Conservation (phyloP, 2,888 invertebrate genomes). For the Tridacna crocea region DNA sequence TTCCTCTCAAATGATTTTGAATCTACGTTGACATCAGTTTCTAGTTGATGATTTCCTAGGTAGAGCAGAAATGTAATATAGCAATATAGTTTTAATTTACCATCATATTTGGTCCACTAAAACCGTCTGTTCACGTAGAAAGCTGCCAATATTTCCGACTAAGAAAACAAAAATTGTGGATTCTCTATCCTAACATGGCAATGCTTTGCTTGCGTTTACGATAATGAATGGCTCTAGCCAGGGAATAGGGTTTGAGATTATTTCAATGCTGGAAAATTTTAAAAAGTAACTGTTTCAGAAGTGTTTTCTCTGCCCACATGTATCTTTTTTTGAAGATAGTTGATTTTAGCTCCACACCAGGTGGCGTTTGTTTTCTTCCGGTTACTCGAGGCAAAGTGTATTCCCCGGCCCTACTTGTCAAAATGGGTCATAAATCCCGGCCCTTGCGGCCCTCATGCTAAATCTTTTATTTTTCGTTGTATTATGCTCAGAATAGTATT, state of each 20-base stretch:
- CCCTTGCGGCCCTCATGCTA: no score
- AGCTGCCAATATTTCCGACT: not conserved
- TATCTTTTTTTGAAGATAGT: slow-evolving; percentile 48
- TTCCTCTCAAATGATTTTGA: no score
- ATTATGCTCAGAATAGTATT: no score
- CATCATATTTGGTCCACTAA: slow-evolving; percentile 23
- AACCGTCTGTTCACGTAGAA: not conserved
- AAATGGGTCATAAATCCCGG: no score
- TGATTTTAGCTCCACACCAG: slow-evolving; percentile 54
- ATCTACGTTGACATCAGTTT: no score
- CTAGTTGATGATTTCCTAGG: no score
- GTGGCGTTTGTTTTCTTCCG: slow-evolving; percentile 48
- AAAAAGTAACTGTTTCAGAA: not conserved
- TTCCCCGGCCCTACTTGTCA: no score
- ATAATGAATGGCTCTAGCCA: not conserved
- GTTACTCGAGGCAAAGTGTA: no score
- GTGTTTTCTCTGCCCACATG: slow-evolving; percentile 40
- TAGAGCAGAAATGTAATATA: no score
- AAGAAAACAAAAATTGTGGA: not conserved
- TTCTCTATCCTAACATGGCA: not conserved
- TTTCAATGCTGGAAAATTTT: not conserved
- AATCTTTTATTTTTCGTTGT: no score
- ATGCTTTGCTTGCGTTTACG: not conserved
- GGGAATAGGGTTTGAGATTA: not conserved
- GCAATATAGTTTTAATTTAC: not conserved